A percentile compares a stretch with the other conserved stretches of the same genome.
phyloP scores from a whole-genome alignment of 2,797 vertebrate genomes.

The Myotis planiceps region DNA sequence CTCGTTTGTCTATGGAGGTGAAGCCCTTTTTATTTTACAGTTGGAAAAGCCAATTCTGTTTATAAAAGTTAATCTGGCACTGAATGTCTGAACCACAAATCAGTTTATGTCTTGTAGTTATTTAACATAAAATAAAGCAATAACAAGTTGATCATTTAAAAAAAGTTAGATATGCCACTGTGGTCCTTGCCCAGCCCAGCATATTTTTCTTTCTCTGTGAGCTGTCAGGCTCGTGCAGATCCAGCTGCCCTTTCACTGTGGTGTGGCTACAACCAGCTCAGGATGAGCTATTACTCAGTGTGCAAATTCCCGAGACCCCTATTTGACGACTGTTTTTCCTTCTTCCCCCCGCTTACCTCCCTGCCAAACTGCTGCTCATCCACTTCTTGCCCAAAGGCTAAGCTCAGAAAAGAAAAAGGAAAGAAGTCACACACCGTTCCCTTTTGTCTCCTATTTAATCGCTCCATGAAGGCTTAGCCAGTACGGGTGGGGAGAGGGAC shows the following conservation, averaged over 20 bases:
- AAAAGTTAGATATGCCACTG: not conserved
- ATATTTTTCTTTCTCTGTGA: conserved; percentile 20
- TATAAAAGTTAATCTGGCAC: conserved; percentile 17
- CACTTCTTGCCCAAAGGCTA: not conserved
- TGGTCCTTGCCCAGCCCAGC: not conserved
- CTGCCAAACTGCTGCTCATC: not conserved
- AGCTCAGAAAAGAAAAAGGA: not conserved
- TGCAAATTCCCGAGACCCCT: not conserved
- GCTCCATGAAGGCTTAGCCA: not conserved
- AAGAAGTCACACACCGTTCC: not conserved
- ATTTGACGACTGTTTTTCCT: not conserved
- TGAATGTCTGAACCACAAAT: not conserved
- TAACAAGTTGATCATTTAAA: not conserved
- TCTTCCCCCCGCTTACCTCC: not conserved
- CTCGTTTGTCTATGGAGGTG: not conserved
- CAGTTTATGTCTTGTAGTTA: not conserved
- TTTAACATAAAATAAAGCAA: conserved; percentile 1
- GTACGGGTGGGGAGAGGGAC: not conserved
- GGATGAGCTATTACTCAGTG: not conserved
- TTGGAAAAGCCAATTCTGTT: not conserved
- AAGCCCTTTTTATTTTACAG: conserved; percentile 20
- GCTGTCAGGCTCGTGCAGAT: not conserved
- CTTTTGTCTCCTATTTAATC: conserved; percentile 3
- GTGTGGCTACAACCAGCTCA: not conserved
- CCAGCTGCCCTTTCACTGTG: not conserved